Conservation (phyloP, 2,113 vertebrate genomes). For the Spea bombifrons region DNA sequence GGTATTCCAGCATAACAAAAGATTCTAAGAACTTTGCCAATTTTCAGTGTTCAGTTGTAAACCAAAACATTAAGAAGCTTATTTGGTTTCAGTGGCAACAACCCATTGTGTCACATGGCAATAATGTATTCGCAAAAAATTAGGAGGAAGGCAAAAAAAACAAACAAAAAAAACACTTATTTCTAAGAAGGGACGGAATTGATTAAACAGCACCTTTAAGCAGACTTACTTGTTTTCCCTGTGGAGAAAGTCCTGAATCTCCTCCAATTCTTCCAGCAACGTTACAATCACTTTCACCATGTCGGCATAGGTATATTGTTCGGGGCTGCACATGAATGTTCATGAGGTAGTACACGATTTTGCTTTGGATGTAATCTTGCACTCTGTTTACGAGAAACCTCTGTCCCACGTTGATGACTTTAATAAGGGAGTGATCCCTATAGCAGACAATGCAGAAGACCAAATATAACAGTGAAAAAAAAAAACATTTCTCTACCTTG, state of each 20-base stretch:
- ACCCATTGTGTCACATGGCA: too few relatives aligned
- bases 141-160: too few relatives aligned
- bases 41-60: too few relatives aligned
- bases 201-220: background rate
- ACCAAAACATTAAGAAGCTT: too few relatives aligned
- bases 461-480: background rate
- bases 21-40: too few relatives aligned
- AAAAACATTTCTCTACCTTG: background rate
- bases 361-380: slow-evolving; percentile 98
- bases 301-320: slow-evolving; percentile 94
- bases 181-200: too few relatives aligned
- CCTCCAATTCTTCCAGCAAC: slow-evolving; percentile 85
- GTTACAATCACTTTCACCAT: slow-evolving; percentile 90
- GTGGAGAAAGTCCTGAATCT: slow-evolving; percentile 80
- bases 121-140: too few relatives aligned
- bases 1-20: too few relatives aligned
- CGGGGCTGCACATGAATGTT: slow-evolving; percentile 94
- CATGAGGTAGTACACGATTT: slow-evolving; percentile 98
- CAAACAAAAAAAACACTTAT: too few relatives aligned
- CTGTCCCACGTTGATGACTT: slow-evolving; percentile 95
- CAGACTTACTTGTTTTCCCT: slow-evolving; percentile 79
- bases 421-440: slow-evolving; percentile 93
- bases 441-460: slow-evolving; percentile 37
- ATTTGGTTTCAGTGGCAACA: too few relatives aligned
- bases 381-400: slow-evolving; percentile 91